Percentiles rank a stretch among this genome's conserved stretches.
phyloP scores from a whole-genome alignment of 2,113 vertebrate genomes.

The Globicephala melas region DNA sequence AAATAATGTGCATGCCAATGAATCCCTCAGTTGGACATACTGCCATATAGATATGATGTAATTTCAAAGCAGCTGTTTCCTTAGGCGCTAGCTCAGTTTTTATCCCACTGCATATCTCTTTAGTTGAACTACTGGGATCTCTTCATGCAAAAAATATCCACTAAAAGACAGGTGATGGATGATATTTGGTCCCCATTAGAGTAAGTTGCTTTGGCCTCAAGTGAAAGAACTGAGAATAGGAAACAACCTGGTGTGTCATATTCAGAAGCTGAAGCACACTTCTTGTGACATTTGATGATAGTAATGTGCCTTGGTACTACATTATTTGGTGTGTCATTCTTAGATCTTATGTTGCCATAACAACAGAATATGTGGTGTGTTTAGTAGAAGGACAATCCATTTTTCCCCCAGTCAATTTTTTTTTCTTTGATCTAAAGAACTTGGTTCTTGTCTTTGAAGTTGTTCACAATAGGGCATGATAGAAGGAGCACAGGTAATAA shows the following conservation, averaged over 20 bases:
- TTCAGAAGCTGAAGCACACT: slow-evolving; percentile 3
- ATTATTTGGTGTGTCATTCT: slow-evolving; percentile 57
- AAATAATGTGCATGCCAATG: neutral
- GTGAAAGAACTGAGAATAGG: neutral
- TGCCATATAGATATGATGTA: neutral
- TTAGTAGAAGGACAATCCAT: slow-evolving; percentile 42
- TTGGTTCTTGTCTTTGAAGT: slow-evolving; percentile 48
- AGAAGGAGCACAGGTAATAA: slow-evolving; percentile 56
- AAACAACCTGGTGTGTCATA: neutral
- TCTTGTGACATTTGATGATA: slow-evolving; percentile 50
- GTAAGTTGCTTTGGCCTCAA: neutral
- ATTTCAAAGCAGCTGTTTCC: neutral
- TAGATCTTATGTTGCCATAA: slow-evolving; percentile 64
- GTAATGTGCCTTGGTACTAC: slow-evolving; percentile 16
- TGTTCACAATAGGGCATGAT: slow-evolving; percentile 38
- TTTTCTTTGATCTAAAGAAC: slow-evolving; percentile 63
- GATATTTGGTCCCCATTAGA: neutral
- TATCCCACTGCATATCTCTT: neutral
- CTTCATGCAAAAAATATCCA: neutral
- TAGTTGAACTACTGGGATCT: neutral
- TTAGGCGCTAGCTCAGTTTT: neutral
- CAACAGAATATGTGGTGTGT: slow-evolving; percentile 38
- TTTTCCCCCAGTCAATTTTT: slow-evolving; percentile 26
- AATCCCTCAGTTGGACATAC: neutral
- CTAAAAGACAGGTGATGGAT: neutral